Base-by-base conservation (phyloP, 2,113 vertebrate species). In the Scalopus aquaticus region DNA sequence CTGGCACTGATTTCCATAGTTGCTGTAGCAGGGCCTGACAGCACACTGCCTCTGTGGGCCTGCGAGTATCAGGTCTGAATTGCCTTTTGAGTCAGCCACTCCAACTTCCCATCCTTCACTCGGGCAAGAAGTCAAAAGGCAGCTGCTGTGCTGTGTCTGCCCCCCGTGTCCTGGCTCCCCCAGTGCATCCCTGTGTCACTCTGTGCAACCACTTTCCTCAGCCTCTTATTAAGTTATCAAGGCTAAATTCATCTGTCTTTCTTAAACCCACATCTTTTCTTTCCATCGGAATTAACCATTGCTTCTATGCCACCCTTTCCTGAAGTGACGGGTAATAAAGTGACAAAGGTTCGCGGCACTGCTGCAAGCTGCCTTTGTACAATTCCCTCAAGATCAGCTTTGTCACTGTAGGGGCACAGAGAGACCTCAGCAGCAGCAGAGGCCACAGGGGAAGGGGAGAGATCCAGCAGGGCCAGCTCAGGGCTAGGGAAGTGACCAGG, bases 221-320 rank as follows among this genome's bases (percentile, higher is more conserved):
- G 15, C 42, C 42, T 93, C 16, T 85, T 69, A 82, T 76, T 51
- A 54, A 81, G 56, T 56, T 77, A 93, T 49, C 74, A 83, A 85
- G 30, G 37, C 39, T 28, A 86, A 87, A 80, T 93, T 9, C 46
- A 32, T 54, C 39, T 37, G 44, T 56, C 70, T 82, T 93, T 84
- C 72, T 87, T 80, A 81, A 93, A n/a, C 15, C 67, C 39, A 44
- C 62, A 62, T 39, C 46, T 84, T 77, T 82, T 20, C 28, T 26
- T 64, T 80, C 65, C 70, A 5, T 39, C 65, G 94, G 51, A 67
- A 56, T 88, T 67, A 89, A 22, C 44, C 60, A 39, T 67, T 84
- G 51, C 32, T 78, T 64, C 91, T 62, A 35, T 30, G 35, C 37
- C 56, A 22, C 13, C 37, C 32, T 81, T 54, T 62, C 69, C 10